These are phyloP conservation scores for Ernsta delagoae DNA, from an alignment of 2,888 invertebrate species.

Conservation along the genomic window DNA sequence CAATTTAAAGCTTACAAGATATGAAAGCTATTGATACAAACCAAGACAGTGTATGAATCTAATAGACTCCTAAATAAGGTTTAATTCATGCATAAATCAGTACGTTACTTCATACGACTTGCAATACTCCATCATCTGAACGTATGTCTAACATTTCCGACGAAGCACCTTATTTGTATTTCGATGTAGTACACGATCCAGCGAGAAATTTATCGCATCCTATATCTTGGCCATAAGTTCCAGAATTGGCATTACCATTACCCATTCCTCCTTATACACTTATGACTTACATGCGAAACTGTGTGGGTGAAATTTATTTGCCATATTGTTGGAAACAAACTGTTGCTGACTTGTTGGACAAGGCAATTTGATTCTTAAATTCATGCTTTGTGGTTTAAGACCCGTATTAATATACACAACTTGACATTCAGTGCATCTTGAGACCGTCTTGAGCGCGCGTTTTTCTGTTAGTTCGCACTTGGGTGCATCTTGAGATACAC, in stretches of 20 bases:
- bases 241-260: slow-evolving; percentile 47
- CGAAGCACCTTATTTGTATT: slow-evolving; percentile 26
- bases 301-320: slow-evolving; percentile 48
- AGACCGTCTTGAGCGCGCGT: too few species aligned
- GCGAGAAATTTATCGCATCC: slow-evolving; percentile 39
- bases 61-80: neutral
- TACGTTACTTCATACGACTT: neutral
- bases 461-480: too few species aligned
- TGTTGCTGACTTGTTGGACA: too few species aligned
- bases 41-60: neutral
- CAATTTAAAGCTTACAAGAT: neutral
- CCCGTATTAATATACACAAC: too few species aligned
- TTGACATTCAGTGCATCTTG: too few species aligned
- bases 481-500: too few species aligned
- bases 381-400: too few species aligned
- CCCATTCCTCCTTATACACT: slow-evolving; percentile 41
- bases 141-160: slow-evolving; percentile 2
- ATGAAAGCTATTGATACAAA: neutral
- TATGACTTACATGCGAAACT: slow-evolving; percentile 37
- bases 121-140: slow-evolving; percentile 5
- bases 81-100: neutral
- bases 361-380: too few species aligned
- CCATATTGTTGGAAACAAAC: slow-evolving; percentile 32
- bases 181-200: slow-evolving; percentile 29
- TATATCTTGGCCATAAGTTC: slow-evolving; percentile 40